Conservation (phyloP, 2,113 vertebrate genomes). For the Petrocephalus microphthalmus region DNA sequence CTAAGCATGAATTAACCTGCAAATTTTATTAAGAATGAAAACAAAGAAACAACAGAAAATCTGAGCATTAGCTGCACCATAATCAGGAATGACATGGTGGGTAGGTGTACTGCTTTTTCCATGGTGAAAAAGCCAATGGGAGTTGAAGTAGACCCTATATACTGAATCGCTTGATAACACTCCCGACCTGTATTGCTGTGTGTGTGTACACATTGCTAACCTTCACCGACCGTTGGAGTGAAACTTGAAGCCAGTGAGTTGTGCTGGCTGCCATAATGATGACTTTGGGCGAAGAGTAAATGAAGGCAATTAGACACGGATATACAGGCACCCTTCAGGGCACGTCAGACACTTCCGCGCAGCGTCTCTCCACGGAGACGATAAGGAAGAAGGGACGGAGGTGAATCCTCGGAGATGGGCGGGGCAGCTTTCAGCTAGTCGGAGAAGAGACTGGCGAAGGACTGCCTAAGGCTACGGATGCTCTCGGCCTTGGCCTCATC, state of each 20-base stretch:
- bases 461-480: slow-evolving; percentile 91
- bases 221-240: neutral
- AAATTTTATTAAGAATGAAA: neutral
- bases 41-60: neutral
- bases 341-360: neutral
- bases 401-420: neutral
- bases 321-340: neutral
- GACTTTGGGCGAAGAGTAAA: neutral
- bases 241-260: neutral
- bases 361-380: neutral
- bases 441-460: slow-evolving; percentile 93
- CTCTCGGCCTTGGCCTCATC: slow-evolving; percentile 93
- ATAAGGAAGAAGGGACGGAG: slow-evolving; percentile 7
- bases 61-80: neutral
- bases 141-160: neutral
- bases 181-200: neutral
- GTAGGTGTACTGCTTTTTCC: neutral
- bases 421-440: slow-evolving; percentile 59
- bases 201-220: neutral
- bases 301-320: neutral
- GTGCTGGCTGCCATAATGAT: neutral
- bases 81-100: neutral
- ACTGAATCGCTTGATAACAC: neutral
- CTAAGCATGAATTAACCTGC: neutral
- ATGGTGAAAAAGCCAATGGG: neutral